A percentile compares a stretch with the other conserved stretches of the same genome.
Conservation (phyloP, 2,888 invertebrate genomes). For the Drosophila tripunctata region DNA sequence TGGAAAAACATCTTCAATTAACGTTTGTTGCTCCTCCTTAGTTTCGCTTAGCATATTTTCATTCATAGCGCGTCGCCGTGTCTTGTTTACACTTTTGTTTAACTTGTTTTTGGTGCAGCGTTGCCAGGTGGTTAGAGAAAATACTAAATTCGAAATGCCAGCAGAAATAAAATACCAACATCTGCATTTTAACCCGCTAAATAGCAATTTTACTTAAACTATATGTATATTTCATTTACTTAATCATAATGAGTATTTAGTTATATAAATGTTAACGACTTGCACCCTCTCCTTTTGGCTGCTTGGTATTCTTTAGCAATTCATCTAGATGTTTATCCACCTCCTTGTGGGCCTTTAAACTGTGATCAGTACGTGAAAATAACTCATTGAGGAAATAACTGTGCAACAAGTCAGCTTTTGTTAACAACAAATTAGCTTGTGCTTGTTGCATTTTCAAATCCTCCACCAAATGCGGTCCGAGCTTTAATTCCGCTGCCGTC, state of each 20-base stretch:
- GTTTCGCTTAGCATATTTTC: constrained; percentile 47
- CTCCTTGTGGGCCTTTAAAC: constrained; percentile 79
- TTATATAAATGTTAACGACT: constrained; percentile 12
- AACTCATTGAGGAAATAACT: constrained; percentile 70
- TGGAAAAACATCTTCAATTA: constrained; percentile 12
- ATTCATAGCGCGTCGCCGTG: constrained; percentile 49
- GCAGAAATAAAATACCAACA: constrained; percentile 6
- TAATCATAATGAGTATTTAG: not conserved
- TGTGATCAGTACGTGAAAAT: constrained; percentile 72
- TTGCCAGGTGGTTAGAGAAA: constrained; percentile 25
- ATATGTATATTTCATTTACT: not conserved
- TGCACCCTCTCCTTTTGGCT: not conserved
- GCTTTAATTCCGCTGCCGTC: constrained; percentile 75
- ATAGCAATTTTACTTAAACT: not conserved
- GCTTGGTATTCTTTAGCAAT: constrained; percentile 57
- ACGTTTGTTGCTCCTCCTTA: constrained; percentile 39
- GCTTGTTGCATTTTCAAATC: constrained; percentile 75
- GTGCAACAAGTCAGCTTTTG: constrained; percentile 76
- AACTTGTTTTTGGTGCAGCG: not conserved
- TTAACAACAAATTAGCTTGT: constrained; percentile 72
- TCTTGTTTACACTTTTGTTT: constrained; percentile 39
- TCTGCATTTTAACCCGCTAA: not conserved
- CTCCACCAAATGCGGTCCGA: constrained; percentile 75
- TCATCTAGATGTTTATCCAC: constrained; percentile 74
- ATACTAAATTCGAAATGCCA: not conserved